Percentiles rank a stretch among this genome's conserved stretches.
phyloP scores from a whole-genome alignment of 2,113 vertebrate species.

The Amblyornis subalaris region DNA sequence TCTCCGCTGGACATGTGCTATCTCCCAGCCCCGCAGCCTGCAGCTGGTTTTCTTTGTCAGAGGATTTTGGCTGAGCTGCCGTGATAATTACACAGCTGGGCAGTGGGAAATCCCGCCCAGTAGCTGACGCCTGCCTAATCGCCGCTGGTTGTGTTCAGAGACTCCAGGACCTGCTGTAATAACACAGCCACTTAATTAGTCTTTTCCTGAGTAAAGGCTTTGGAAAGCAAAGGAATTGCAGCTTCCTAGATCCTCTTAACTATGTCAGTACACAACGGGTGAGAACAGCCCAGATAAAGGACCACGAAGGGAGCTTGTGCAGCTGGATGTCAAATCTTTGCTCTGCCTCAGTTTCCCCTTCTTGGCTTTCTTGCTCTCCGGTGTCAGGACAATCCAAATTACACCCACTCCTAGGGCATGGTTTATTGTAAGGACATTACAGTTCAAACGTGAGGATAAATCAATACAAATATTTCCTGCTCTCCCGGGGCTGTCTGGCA shows the following conservation, averaged over 20 bases:
- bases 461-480: background rate
- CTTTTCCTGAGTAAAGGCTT: constrained; percentile 52
- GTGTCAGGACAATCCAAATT: background rate
- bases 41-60: constrained; percentile 38
- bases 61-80: constrained; percentile 10
- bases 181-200: constrained; percentile 58
- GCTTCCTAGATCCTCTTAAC: constrained; percentile 24
- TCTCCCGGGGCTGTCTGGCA: background rate
- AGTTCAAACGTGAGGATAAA: constrained; percentile 1
- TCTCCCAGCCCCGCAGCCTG: background rate
- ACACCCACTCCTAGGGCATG: background rate
- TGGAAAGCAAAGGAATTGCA: constrained; percentile 8
- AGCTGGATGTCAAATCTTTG: background rate
- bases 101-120: constrained; percentile 43
- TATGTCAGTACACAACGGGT: background rate
- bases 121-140: constrained; percentile 57
- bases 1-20: background rate
- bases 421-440: background rate
- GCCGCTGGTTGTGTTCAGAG: background rate
- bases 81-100: constrained; percentile 55
- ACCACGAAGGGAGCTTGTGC: background rate
- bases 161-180: constrained; percentile 54
- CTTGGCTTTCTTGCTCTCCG: background rate
- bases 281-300: background rate
- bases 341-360: constrained; percentile 31